Conservation (phyloP, 2,113 vertebrate genomes). For the Actenoides hombroni region DNA sequence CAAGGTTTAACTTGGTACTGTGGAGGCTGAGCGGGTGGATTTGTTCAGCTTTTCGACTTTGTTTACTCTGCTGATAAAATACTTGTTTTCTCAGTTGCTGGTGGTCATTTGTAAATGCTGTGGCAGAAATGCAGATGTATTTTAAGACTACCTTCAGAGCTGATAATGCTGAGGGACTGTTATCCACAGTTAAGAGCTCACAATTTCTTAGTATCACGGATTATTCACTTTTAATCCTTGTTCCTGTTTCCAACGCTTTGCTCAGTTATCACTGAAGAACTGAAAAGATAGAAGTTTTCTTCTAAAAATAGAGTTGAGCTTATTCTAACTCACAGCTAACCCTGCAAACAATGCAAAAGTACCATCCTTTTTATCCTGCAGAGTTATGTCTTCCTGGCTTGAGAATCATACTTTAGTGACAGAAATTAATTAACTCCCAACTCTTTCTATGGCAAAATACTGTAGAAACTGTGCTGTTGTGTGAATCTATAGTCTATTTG, state of each 20-base stretch:
- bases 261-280: neutral
- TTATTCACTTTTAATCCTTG: neutral
- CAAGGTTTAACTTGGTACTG: neutral
- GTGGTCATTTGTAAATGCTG: neutral
- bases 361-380: neutral
- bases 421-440: neutral
- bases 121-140: neutral
- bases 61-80: neutral
- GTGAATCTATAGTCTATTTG: neutral
- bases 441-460: neutral
- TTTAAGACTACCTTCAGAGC: neutral
- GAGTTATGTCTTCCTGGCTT: neutral
- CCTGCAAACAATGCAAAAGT: neutral
- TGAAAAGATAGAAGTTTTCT: neutral
- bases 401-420: neutral
- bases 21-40: neutral
- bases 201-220: neutral
- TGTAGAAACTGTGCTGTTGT: neutral
- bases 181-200: neutral
- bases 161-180: neutral
- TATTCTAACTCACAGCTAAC: neutral
- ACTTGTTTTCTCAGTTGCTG: neutral
- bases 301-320: neutral
- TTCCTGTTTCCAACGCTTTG: neutral
- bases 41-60: neutral